Conservation (phyloP, 2,113 vertebrate species). For the Clarias gariepinus region DNA sequence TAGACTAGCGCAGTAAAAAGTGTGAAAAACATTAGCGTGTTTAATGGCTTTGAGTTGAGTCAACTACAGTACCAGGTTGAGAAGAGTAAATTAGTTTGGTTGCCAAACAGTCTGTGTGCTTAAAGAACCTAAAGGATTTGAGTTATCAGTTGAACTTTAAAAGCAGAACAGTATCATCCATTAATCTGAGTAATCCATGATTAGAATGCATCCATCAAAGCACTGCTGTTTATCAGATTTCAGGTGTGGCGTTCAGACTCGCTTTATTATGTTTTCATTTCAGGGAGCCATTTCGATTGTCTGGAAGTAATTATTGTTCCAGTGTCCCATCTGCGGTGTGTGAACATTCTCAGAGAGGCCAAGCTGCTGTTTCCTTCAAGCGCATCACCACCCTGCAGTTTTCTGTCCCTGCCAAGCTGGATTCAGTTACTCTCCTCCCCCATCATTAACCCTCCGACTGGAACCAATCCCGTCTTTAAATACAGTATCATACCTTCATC, state of each 20-base stretch:
- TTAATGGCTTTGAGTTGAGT: neutral
- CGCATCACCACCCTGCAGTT: neutral
- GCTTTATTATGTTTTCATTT: neutral
- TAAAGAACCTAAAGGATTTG: neutral
- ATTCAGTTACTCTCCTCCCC: neutral
- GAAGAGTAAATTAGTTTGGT: neutral
- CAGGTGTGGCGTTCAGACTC: neutral
- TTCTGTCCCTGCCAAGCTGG: neutral
- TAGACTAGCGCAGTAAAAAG: neutral
- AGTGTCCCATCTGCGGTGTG: neutral
- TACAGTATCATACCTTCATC: constrained; percentile 6
- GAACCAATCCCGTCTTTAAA: neutral
- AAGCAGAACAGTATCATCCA: neutral
- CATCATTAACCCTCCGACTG: constrained; percentile 4
- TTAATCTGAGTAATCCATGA: neutral
- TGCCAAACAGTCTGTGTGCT: neutral
- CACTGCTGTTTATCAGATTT: constrained; percentile 7
- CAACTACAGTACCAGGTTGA: neutral
- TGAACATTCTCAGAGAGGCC: neutral
- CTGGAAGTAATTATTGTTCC: neutral
- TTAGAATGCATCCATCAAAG: neutral
- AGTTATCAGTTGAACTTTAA: neutral
- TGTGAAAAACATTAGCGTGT: neutral
- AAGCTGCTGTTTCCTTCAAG: neutral
- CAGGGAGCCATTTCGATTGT: neutral